Evolutionary conservation across 2,888 invertebrate species (phyloP).

Genomic region (Rhamphomyia laevipes): DNA sequence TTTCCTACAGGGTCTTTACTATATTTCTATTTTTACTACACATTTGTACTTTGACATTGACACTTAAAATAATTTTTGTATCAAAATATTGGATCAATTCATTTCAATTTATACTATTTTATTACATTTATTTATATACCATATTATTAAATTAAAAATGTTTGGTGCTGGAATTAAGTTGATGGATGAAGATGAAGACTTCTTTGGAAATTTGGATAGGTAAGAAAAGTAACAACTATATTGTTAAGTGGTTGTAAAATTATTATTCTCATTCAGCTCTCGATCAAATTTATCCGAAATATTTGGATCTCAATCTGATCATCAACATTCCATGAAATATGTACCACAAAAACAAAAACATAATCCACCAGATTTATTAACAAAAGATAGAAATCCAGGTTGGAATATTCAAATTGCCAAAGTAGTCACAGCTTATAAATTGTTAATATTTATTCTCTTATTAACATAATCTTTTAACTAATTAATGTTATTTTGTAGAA

Average conservation of each 20-base stretch:
- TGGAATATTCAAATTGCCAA: conserved; percentile 23
- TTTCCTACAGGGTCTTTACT: too few species aligned
- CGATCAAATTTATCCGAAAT: conserved; percentile 20
- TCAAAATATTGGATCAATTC: too few species aligned
- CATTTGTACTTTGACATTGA: too few species aligned
- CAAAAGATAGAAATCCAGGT: conserved; percentile 2
- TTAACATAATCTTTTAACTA: too few species aligned
- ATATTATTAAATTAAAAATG: not conserved
- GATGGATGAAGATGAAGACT: conserved; percentile 17
- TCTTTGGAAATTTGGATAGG: conserved; percentile 18
- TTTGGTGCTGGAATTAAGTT: conserved; percentile 2
- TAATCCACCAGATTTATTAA: not conserved
- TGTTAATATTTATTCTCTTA: conserved; percentile 14
- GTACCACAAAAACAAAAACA: conserved; percentile 16
- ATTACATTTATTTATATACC: too few species aligned
- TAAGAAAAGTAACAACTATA: conserved; percentile 7
- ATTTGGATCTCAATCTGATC: conserved; percentile 15
- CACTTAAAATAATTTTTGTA: too few species aligned
- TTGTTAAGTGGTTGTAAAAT: not conserved
- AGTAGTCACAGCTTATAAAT: conserved; percentile 23
- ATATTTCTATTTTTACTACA: too few species aligned
- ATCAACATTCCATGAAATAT: conserved; percentile 19
- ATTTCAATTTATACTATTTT: too few species aligned
- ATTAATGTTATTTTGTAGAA: conserved; percentile 18
- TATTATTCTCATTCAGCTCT: conserved; percentile 6